Conservation (phyloP, 2,113 vertebrate species). For the Lophotis ruficrista region DNA sequence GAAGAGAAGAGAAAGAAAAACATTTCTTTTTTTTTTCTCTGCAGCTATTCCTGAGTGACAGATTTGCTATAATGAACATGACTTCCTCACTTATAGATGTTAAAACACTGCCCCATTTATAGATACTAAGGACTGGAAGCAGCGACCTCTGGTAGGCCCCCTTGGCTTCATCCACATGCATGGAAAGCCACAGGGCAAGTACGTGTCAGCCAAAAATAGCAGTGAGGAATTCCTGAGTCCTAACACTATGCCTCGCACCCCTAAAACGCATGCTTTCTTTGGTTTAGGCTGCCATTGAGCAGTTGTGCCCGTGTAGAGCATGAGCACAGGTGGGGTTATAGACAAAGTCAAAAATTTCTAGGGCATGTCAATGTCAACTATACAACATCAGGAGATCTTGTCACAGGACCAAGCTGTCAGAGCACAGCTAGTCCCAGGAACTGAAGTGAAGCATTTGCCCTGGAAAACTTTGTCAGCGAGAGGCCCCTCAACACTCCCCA, state of each 20-base stretch:
- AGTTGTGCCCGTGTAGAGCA: neutral
- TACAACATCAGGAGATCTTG: neutral
- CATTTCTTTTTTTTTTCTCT: accelerated
- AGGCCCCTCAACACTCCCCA: neutral
- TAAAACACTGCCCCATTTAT: neutral
- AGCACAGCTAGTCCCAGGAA: neutral
- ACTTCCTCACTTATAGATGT: neutral
- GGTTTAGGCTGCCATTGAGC: neutral
- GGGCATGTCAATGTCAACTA: neutral
- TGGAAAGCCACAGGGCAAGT: neutral
- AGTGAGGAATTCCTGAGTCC: neutral
- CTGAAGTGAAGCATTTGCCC: neutral
- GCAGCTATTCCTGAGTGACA: neutral
- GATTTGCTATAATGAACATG: neutral
- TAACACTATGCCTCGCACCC: neutral
- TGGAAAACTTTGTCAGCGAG: neutral
- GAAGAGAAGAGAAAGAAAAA: neutral
- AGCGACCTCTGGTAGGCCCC: neutral
- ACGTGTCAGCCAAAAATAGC: neutral
- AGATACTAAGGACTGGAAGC: neutral
- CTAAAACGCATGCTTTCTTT: neutral
- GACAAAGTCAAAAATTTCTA: neutral
- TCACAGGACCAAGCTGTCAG: neutral
- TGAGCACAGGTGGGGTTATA: neutral
- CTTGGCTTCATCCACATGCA: neutral